phyloP scores from a whole-genome alignment of 1,140 invertebrate species.

The Bathynomus jamesi region DNA sequence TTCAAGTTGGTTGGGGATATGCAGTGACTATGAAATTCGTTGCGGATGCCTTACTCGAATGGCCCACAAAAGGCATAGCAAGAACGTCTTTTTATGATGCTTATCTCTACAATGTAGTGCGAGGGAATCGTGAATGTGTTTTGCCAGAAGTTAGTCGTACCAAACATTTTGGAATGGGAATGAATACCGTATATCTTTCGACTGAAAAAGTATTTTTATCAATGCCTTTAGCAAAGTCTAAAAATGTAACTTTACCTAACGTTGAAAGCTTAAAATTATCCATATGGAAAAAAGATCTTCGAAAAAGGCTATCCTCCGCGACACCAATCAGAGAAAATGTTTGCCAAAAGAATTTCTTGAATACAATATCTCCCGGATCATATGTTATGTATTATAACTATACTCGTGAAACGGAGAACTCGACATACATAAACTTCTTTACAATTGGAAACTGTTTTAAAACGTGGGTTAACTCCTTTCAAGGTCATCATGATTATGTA shows the following conservation, averaged over 20 bases:
- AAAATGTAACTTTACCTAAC: background rate
- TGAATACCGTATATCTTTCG: background rate
- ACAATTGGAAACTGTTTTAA: background rate
- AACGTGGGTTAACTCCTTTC: background rate
- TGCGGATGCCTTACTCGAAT: background rate
- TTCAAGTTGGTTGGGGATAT: constrained; percentile 9
- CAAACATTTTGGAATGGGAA: background rate
- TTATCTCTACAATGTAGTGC: background rate
- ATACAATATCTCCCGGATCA: background rate
- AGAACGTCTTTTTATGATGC: too few species aligned
- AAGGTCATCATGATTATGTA: background rate
- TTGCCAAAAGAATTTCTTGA: background rate
- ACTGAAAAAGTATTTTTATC: background rate
- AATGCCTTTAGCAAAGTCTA: background rate
- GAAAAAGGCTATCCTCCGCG: background rate
- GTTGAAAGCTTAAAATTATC: background rate
- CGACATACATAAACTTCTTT: background rate
- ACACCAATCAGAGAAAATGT: background rate
- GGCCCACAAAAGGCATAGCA: background rate
- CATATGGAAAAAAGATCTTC: background rate
- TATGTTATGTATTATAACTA: background rate
- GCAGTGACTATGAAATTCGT: background rate
- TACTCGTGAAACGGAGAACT: background rate
- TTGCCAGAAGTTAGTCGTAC: background rate
- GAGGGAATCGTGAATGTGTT: background rate